A percentile compares a stretch with the other conserved stretches of the same genome.
Conservation (phyloP, 1,140 invertebrate species). For the Drosophila varians region DNA sequence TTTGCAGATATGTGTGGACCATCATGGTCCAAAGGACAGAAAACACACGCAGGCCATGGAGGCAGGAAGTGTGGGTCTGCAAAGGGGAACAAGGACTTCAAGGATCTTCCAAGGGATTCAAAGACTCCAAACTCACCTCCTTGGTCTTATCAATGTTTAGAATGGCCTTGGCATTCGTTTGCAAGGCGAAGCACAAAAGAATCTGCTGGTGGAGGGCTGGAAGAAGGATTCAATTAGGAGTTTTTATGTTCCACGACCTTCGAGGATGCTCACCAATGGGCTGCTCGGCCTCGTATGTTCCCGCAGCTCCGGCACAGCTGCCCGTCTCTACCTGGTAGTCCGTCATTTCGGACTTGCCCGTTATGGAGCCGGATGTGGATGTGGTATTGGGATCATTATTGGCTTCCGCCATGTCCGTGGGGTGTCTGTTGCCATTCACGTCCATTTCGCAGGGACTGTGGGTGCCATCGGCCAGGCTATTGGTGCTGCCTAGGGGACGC, state of each 20-base stretch:
- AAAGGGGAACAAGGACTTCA: slow-evolving; percentile 19
- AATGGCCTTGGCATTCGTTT: slow-evolving; percentile 86
- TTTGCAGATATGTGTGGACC: slow-evolving; percentile 93
- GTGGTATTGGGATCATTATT: slow-evolving; percentile 15
- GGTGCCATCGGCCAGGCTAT: slow-evolving; percentile 47
- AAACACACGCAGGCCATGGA: slow-evolving; percentile 93
- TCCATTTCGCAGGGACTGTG: slow-evolving; percentile 8
- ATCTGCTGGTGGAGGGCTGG: slow-evolving; percentile 82
- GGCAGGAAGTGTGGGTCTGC: slow-evolving; percentile 88
- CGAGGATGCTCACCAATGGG: slow-evolving; percentile 54
- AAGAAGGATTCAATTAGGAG: slow-evolving; percentile 6
- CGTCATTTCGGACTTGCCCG: slow-evolving; percentile 51
- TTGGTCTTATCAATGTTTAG: slow-evolving; percentile 85
- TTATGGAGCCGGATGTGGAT: slow-evolving; percentile 5
- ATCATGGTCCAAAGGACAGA: slow-evolving; percentile 96
- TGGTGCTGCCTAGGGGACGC: slow-evolving; percentile 61
- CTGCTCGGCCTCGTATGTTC: slow-evolving; percentile 72
- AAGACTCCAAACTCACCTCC: slow-evolving; percentile 61
- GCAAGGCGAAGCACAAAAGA: slow-evolving; percentile 84
- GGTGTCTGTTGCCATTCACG: slow-evolving; percentile 31
- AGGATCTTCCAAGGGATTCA: neutral
- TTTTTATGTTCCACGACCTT: neutral
- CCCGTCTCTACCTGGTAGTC: slow-evolving; percentile 74
- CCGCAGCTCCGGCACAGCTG: slow-evolving; percentile 61
- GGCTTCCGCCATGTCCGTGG: neutral